phyloP scores from a whole-genome alignment of 2,888 invertebrate genomes.

The Drosophila paramelanica region DNA sequence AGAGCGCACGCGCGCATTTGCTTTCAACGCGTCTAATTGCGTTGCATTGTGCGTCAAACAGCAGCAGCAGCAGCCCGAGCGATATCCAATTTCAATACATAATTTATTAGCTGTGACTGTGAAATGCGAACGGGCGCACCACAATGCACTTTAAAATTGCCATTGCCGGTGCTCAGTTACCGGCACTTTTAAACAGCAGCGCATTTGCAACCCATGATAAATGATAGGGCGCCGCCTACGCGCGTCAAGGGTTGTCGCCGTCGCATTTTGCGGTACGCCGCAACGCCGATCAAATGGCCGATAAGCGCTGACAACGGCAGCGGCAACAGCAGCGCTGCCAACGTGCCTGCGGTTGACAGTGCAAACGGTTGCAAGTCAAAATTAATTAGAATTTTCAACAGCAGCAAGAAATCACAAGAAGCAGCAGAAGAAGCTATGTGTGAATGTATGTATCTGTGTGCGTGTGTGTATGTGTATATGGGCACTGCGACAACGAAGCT shows the following conservation, averaged over 20 bases:
- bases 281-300: slow-evolving; percentile 76
- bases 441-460: too few species aligned
- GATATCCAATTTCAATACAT: slow-evolving; percentile 69
- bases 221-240: slow-evolving; percentile 74
- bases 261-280: slow-evolving; percentile 69
- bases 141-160: slow-evolving; percentile 64
- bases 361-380: slow-evolving; percentile 80
- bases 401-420: slow-evolving; percentile 16
- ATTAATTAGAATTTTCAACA: slow-evolving; percentile 79
- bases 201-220: slow-evolving; percentile 64
- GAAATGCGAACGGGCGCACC: slow-evolving; percentile 34
- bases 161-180: slow-evolving; percentile 19
- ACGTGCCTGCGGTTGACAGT: slow-evolving; percentile 72
- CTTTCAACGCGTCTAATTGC: slow-evolving; percentile 61
- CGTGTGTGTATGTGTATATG: too few species aligned
- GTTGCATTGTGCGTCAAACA: slow-evolving; percentile 57
- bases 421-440: not conserved
- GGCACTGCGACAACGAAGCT: not conserved
- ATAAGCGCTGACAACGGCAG: slow-evolving; percentile 63
- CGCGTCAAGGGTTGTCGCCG: slow-evolving; percentile 70
- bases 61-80: slow-evolving; percentile 4
- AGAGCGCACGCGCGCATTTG: slow-evolving; percentile 1
- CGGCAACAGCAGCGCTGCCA: slow-evolving; percentile 28
- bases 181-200: slow-evolving; percentile 43
- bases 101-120: slow-evolving; percentile 66